These are phyloP conservation scores for Varanus salvator DNA, from an alignment of 2,113 vertebrate genomes.

Conservation along the genomic window DNA sequence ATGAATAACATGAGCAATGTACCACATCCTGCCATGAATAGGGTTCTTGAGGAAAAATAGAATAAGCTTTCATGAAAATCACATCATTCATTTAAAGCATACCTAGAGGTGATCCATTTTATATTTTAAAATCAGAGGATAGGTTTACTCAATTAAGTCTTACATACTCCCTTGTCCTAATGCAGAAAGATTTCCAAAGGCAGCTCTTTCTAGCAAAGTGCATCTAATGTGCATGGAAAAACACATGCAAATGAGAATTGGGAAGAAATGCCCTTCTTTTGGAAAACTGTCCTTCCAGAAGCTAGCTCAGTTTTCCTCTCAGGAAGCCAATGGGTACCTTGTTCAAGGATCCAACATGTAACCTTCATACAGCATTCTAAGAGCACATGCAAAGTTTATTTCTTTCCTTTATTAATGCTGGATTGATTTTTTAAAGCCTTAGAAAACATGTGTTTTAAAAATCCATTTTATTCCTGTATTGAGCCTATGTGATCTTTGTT, in stretches of 20 bases:
- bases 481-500: too few relatives aligned
- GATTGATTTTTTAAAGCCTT: background rate
- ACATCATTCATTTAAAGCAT: background rate
- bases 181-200: background rate
- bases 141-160: background rate
- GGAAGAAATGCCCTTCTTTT: background rate
- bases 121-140: constrained; percentile 23
- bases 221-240: constrained; percentile 18
- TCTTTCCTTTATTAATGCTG: background rate
- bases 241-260: constrained; percentile 17
- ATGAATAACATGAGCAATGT: background rate
- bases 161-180: background rate
- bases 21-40: background rate
- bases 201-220: constrained; percentile 17
- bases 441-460: too few relatives aligned
- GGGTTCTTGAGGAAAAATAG: constrained; percentile 21
- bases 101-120: background rate
- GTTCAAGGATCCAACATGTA: background rate
- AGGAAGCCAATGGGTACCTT: background rate
- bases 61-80: constrained; percentile 9
- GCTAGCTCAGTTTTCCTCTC: background rate
- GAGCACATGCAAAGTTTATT: background rate
- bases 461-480: too few relatives aligned
- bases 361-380: background rate
- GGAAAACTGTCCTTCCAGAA: background rate